phyloP scores from a whole-genome alignment of 2,113 vertebrate genomes.

The Ceyx melanurus region DNA sequence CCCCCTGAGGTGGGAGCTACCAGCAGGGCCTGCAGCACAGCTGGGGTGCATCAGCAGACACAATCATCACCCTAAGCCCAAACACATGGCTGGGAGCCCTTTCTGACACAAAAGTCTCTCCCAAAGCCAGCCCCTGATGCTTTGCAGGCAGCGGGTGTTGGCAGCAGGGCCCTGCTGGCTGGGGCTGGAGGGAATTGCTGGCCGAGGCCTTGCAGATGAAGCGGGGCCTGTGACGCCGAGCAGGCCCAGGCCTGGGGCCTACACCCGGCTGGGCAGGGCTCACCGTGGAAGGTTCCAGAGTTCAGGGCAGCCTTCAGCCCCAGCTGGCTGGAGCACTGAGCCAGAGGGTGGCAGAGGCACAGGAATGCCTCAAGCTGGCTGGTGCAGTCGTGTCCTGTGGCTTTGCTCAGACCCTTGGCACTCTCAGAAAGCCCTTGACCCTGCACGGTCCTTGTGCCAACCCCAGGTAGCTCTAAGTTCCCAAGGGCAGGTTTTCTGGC shows the following conservation, averaged over 20 bases:
- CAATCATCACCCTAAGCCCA: not conserved
- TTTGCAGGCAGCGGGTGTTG: not conserved
- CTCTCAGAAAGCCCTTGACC: not conserved
- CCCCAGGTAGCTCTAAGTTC: not conserved
- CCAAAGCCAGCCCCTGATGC: not conserved
- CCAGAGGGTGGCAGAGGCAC: not conserved
- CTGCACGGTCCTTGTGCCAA: not conserved
- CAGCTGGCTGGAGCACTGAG: rapidly evolving
- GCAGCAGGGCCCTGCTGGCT: rapidly evolving
- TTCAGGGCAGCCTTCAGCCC: not conserved
- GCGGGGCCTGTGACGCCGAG: rapidly evolving
- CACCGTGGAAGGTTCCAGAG: not conserved
- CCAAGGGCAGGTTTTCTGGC: not conserved
- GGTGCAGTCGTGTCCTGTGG: not conserved
- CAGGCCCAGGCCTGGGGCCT: not conserved
- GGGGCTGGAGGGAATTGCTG: not conserved
- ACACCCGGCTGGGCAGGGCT: not conserved
- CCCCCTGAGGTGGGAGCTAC: not conserved
- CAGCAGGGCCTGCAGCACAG: not conserved
- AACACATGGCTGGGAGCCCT: not conserved
- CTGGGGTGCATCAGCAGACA: not conserved
- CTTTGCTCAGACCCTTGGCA: not conserved
- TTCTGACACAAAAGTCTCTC: not conserved
- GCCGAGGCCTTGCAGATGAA: not conserved
- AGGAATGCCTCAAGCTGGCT: rapidly evolving